These are phyloP conservation scores for Dicycla oo DNA, from an alignment of 2,888 invertebrate species.

Conservation along the genomic window DNA sequence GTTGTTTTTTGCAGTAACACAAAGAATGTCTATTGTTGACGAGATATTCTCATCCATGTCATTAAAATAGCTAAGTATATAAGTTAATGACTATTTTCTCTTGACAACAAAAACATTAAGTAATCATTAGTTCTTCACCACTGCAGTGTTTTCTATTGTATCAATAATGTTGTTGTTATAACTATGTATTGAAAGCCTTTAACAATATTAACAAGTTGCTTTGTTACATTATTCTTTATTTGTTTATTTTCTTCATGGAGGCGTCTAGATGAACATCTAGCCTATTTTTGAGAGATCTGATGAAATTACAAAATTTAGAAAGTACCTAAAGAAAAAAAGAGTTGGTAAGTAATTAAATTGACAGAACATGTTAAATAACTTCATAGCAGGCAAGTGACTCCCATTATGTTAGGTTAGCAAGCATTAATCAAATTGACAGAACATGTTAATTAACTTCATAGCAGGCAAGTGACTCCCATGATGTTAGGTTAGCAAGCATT, in stretches of 20 bases:
- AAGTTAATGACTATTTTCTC: slow-evolving; percentile 53
- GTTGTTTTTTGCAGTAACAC: slow-evolving; percentile 11
- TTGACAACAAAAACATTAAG: slow-evolving; percentile 40
- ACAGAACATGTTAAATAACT: slow-evolving; percentile 37
- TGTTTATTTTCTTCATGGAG: background rate
- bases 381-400: background rate
- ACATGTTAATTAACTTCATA: no score
- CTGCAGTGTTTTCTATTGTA: slow-evolving; percentile 22
- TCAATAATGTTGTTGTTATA: slow-evolving; percentile 1
- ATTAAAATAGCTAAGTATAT: slow-evolving; percentile 48
- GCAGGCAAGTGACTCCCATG: no score
- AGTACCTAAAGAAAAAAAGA: background rate
- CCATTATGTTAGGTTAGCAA: slow-evolving; percentile 1
- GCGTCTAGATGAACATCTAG: background rate
- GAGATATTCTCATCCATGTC: slow-evolving; percentile 36
- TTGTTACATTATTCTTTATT: slow-evolving; percentile 4
- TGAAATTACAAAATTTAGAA: background rate
- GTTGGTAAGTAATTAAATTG: slow-evolving; percentile 7
- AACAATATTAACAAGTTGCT: slow-evolving; percentile 27
- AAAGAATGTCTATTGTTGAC: slow-evolving; percentile 42
- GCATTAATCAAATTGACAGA: no score
- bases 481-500: no score
- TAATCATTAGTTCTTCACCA: slow-evolving; percentile 37
- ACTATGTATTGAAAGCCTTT: slow-evolving; percentile 20
- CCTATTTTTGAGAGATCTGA: background rate